Base-by-base conservation (phyloP, 2,113 vertebrate species). In the Xiphophorus maculatus region DNA sequence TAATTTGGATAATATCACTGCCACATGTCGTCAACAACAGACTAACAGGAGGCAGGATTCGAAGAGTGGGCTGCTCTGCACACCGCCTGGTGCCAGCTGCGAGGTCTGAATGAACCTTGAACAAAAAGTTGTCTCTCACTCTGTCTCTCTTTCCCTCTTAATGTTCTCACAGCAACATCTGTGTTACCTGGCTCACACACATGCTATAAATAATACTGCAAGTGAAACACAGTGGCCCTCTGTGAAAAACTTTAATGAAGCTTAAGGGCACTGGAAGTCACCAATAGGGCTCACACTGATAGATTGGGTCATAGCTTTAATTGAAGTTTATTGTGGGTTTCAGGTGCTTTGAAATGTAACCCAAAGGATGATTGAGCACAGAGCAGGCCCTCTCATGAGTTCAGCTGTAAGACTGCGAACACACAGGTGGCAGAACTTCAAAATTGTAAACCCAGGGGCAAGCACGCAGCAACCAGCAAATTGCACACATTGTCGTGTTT, bases 1-100 rank as follows among this genome's bases (percentile, higher is more conserved):
- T 93, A 88, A 94, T 94, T 94, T 94, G 93, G 91, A 92, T 92
- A 90, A 91, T 92, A 93, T 92, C 87, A 82, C 82, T 85, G 92
- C 92, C 94, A 94, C 93, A 93, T 93, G 93, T 92, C 90, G 74
- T 92, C 91, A 90, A 91, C 92, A 91, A 90, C 90, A 83, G 77
- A 84, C 83, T 87, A 91, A 90, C 91, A 91, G 87, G 90, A 92
- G 91, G 87, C 77, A 84, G 83, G 90, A 87, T 90, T 87, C 76
- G 67, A 82, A 71, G 84, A 90, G 83, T 80, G 75, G 83, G 81
- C 74, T 77, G 77, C 85, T 84, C 74, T 48, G 75, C 82, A 85
- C 74, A 42, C 80, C 75, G 83, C 80, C 71, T 86, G 82, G 76
- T 79, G 91, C 89, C 91, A 91, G 89, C 87, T 92, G 89, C 85